Conservation (phyloP, 1,140 invertebrate species). For the Choristoneura fumiferana region DNA sequence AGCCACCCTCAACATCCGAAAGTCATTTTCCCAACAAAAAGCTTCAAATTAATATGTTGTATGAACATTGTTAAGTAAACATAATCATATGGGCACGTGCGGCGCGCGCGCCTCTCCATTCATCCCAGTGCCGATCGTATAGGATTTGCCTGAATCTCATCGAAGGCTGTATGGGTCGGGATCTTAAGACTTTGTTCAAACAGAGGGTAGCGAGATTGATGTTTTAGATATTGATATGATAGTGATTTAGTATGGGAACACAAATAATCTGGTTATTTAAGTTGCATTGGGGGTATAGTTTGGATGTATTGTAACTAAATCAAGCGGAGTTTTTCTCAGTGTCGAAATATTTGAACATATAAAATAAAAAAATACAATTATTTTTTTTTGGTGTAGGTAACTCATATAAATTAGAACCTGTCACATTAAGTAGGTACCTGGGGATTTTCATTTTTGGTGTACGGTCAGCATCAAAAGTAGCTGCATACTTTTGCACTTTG, state of each 20-base stretch:
- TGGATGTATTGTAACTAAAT: too few relatives aligned
- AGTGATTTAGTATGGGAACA: conserved; percentile 74
- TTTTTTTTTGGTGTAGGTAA: too few relatives aligned
- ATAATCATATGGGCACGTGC: conserved; percentile 71
- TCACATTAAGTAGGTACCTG: too few relatives aligned
- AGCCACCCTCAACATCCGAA: conserved; percentile 49
- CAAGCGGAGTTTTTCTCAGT: too few relatives aligned
- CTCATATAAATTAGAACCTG: too few relatives aligned
- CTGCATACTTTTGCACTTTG: too few relatives aligned
- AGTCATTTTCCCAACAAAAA: conserved; percentile 67
- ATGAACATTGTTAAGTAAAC: conserved; percentile 74
- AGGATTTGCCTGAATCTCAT: conserved; percentile 72
- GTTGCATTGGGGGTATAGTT: conserved; percentile 9
- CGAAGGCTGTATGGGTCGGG: conserved; percentile 49
- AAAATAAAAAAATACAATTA: too few relatives aligned
- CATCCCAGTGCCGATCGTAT: conserved; percentile 47
- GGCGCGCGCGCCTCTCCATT: conserved; percentile 51
- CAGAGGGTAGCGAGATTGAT: conserved; percentile 68
- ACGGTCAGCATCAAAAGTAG: too few relatives aligned
- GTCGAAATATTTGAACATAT: too few relatives aligned
- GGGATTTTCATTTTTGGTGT: too few relatives aligned
- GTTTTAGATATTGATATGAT: conserved; percentile 77
- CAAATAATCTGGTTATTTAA: conserved; percentile 50
- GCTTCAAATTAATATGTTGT: conserved; percentile 76
- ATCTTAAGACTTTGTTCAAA: conserved; percentile 74